Evolutionary conservation across 2,797 vertebrate genomes (phyloP).

Genomic region (Microctenopoma lineatum): DNA sequence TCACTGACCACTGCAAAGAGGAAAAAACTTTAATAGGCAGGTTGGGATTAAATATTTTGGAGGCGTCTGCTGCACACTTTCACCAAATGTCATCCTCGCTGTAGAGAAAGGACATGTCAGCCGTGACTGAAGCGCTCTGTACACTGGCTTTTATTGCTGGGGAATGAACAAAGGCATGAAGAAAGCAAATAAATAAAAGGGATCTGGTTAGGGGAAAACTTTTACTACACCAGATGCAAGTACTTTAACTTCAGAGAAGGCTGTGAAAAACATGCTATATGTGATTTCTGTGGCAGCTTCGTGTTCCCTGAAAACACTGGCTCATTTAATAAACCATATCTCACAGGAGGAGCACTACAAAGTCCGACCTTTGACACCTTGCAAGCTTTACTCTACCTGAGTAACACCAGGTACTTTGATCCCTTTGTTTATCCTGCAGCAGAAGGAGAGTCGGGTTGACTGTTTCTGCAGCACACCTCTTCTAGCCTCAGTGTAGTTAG

Average conservation of each 20-base stretch:
- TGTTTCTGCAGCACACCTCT: slow-evolving; percentile 38
- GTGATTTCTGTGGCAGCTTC: neutral
- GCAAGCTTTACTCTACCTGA: slow-evolving; percentile 40
- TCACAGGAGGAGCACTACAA: slow-evolving; percentile 32
- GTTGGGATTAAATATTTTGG: slow-evolving; percentile 66
- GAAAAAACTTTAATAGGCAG: slow-evolving; percentile 60
- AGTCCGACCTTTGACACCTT: slow-evolving; percentile 25
- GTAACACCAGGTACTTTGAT: slow-evolving; percentile 52
- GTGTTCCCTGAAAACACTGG: neutral
- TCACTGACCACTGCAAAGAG: slow-evolving; percentile 38
- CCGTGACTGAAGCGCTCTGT: slow-evolving; percentile 38
- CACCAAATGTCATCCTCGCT: slow-evolving; percentile 44
- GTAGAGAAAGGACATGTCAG: slow-evolving; percentile 18
- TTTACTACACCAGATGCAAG: neutral
- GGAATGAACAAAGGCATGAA: slow-evolving; percentile 31
- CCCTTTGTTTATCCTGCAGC: slow-evolving; percentile 40
- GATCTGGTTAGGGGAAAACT: neutral
- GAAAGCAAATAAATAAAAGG: slow-evolving; percentile 29
- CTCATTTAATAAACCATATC: slow-evolving; percentile 8
- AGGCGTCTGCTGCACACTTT: slow-evolving; percentile 43
- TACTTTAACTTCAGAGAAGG: neutral
- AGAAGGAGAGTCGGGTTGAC: slow-evolving; percentile 29
- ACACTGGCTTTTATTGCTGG: slow-evolving; percentile 58
- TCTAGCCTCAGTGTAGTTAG: slow-evolving; percentile 37
- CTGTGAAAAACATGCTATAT: neutral